Base-by-base conservation (phyloP, 1,140 invertebrate species). In the Pseudomyrmex gracilis region DNA sequence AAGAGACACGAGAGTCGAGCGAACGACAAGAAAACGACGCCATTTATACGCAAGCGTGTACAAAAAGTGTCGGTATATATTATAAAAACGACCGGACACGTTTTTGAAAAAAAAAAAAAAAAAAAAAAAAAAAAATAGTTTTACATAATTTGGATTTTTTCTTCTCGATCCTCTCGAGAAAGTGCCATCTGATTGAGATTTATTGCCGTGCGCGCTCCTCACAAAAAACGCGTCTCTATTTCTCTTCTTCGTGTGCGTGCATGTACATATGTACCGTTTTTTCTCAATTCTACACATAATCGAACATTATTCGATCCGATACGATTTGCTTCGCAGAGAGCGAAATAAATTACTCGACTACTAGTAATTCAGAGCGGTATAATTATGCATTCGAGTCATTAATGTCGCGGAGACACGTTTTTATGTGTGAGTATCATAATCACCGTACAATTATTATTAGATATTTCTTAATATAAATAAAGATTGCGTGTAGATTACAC, bases 71-170 rank as follows among this genome's bases (percentile, higher is more conserved):
- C 17, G 43, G 12, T 43, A 53, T 51, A 13, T 64, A 76, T 76
- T 53, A 51, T 66, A 24, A 76, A 66, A 76, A 66, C 61, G 47
- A 12, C 34, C 45, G 45, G 10, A 2, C 24, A 10, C 49, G 2
- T 64, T 45, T 57, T n/a, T n/a, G n/a, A n/a, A n/a, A n/a, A n/a
- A n/a, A n/a, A n/a, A n/a, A n/a, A n/a, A n/a, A n/a, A n/a, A n/a
- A n/a, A n/a, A n/a, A 43, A 60, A 78, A 67, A 45, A 34, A 34
- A 34, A 34, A 34, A 34, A 34, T 34, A 34, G 5, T 4, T 22
- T 82, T 82, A 73, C 22, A 34, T 73, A 82, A 82, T 82, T 60
- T 20, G 47, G 68, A 34, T 34, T 34, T 34, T 34, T 73, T 60
- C 60, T 55, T 43, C 55, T 12, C 45, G 68, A 51, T 61, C 17